phyloP scores from a whole-genome alignment of 1,140 invertebrate species.

The Mesaphorura yosii region DNA sequence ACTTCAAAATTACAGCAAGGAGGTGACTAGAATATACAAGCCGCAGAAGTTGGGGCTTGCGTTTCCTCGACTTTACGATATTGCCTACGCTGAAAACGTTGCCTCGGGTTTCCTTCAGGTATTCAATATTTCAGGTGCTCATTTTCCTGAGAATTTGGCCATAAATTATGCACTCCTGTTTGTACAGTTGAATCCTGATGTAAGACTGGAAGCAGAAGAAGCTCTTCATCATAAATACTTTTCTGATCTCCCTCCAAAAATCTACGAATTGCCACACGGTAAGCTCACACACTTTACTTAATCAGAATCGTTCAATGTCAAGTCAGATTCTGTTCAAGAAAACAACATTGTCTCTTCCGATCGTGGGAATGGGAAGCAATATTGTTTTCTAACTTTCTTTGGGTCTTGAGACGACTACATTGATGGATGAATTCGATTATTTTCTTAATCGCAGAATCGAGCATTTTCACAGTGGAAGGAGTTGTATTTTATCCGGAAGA shows the following conservation, averaged over 20 bases:
- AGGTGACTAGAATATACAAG: constrained; percentile 63
- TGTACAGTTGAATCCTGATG: constrained; percentile 67
- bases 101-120: constrained; percentile 65
- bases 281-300: constrained; percentile 35
- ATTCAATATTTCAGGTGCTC: constrained; percentile 12
- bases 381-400: constrained; percentile 7
- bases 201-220: constrained; percentile 71
- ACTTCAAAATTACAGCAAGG: constrained; percentile 71
- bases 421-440: background rate
- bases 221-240: constrained; percentile 87
- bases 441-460: constrained; percentile 60
- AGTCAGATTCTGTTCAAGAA: constrained; percentile 14
- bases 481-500: constrained; percentile 59
- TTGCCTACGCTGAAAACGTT: constrained; percentile 74
- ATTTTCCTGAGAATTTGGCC: constrained; percentile 5
- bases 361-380: background rate
- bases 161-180: constrained; percentile 19
- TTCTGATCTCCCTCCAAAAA: constrained; percentile 68
- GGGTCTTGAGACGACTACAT: constrained; percentile 3
- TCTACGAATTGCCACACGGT: constrained; percentile 84
- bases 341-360: background rate
- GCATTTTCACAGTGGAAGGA: constrained; percentile 84
- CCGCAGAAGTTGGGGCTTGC: constrained; percentile 65
- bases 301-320: constrained; percentile 24
- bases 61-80: constrained; percentile 77